Conservation (phyloP, 23 tunicate species). For the Diplosoma virens region DNA sequence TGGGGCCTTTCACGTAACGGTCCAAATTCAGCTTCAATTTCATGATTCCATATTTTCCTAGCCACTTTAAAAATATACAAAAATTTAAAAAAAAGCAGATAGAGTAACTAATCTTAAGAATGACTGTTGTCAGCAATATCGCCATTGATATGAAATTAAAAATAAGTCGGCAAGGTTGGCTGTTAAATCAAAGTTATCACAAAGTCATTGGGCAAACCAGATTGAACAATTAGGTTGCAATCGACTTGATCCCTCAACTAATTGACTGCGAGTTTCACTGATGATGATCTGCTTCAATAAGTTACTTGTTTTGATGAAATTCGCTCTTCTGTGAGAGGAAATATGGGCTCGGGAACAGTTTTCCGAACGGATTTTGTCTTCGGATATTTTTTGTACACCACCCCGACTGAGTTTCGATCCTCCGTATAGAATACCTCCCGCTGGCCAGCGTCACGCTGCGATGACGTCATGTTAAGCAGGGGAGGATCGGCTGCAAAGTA, state of each 20-base stretch:
- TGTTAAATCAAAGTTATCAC: too few relatives aligned
- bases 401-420: slow-evolving; percentile 62
- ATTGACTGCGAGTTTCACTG: too few relatives aligned
- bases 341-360: slow-evolving; percentile 75
- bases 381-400: slow-evolving; percentile 58
- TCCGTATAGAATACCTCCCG: slow-evolving; percentile 61
- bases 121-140: too few relatives aligned
- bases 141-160: too few relatives aligned
- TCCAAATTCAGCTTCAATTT: slow-evolving; percentile 70
- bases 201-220: too few relatives aligned
- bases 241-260: too few relatives aligned
- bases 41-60: slow-evolving; percentile 71
- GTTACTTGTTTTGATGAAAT: slow-evolving; percentile 73
- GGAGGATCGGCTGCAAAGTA: too few relatives aligned
- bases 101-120: too few relatives aligned
- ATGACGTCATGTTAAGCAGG: background rate
- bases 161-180: too few relatives aligned
- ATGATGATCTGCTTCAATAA: too few relatives aligned
- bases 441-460: background rate
- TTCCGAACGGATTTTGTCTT: slow-evolving; percentile 82
- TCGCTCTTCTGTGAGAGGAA: slow-evolving; percentile 79
- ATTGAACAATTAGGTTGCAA: too few relatives aligned
- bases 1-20: slow-evolving; percentile 69
- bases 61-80: slow-evolving; percentile 42
- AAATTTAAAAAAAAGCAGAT: background rate